Conservation (phyloP, 2,888 invertebrate genomes). For the Pomacea canaliculata region DNA sequence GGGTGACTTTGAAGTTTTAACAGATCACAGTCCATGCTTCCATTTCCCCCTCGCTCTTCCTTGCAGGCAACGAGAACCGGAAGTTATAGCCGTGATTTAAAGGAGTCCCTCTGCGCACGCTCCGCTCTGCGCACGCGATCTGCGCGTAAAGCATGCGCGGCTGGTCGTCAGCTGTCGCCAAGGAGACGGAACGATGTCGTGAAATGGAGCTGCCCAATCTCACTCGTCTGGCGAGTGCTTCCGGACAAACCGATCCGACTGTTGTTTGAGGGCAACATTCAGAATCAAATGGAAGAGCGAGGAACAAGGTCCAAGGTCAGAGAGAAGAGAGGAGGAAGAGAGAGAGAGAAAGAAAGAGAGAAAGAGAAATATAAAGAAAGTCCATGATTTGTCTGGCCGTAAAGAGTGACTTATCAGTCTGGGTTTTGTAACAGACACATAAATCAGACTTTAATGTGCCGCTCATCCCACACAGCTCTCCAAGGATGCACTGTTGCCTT, state of each 20-base stretch:
- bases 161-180: conserved; percentile 18
- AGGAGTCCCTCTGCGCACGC: conserved; percentile 28
- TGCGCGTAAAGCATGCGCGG: conserved; percentile 23
- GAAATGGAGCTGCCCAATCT: conserved; percentile 5
- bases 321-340: background rate
- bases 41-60: conserved; percentile 26
- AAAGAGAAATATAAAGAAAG: background rate
- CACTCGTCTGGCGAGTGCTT: conserved; percentile 18
- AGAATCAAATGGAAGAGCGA: background rate
- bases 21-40: conserved; percentile 21
- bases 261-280: background rate
- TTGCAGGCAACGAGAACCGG: conserved; percentile 30
- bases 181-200: conserved; percentile 21
- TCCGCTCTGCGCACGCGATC: conserved; percentile 25
- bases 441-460: no score
- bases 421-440: no score
- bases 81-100: conserved; percentile 33
- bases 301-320: background rate
- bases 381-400: background rate
- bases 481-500: no score
- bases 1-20: conserved; percentile 7
- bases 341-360: background rate
- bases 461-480: no score
- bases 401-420: background rate
- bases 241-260: conserved; percentile 10